Conservation (phyloP, 1,140 invertebrate species). For the Psix sp. region DNA sequence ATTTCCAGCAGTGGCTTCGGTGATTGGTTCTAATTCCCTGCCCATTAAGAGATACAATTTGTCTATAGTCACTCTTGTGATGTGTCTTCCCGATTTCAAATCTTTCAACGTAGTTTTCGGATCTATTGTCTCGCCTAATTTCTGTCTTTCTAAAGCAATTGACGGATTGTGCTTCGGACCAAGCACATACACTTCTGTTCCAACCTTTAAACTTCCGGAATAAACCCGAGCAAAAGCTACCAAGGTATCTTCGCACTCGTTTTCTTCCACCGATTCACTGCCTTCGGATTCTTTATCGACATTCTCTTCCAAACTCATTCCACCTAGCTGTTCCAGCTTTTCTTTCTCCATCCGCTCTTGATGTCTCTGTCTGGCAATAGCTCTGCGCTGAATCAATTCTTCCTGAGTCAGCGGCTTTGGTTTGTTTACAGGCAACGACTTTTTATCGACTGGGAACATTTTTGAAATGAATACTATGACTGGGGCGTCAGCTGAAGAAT, state of each 20-base stretch:
- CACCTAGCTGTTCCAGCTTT: slow-evolving; percentile 22
- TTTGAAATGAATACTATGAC: slow-evolving; percentile 96
- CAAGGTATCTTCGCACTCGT: slow-evolving; percentile 83
- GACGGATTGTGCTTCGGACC: slow-evolving; percentile 93
- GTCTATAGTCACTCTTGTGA: slow-evolving; percentile 80
- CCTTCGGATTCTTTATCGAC: slow-evolving; percentile 10
- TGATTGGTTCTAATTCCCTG: slow-evolving; percentile 89
- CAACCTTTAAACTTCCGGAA: slow-evolving; percentile 89
- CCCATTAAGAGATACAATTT: slow-evolving; percentile 96
- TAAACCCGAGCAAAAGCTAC: slow-evolving; percentile 96
- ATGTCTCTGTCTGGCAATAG: slow-evolving; percentile 82
- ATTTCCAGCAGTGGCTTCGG: slow-evolving; percentile 91
- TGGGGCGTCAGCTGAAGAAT: slow-evolving; percentile 81
- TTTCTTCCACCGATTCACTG: slow-evolving; percentile 46
- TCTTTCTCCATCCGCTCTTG: slow-evolving; percentile 73
- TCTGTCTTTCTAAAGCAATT: slow-evolving; percentile 75
- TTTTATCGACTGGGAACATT: slow-evolving; percentile 91
- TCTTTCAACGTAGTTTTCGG: slow-evolving; percentile 80
- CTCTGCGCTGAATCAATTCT: slow-evolving; percentile 85
- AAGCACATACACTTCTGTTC: slow-evolving; percentile 89
- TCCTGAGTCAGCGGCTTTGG: slow-evolving; percentile 84
- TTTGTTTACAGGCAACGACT: slow-evolving; percentile 84
- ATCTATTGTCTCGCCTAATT: slow-evolving; percentile 73
- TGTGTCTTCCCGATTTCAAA: slow-evolving; percentile 81
- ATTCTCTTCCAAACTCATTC: neutral